These are phyloP conservation scores for Trematocara variabile DNA, from an alignment of 2,113 vertebrate genomes.

Conservation along the genomic window DNA sequence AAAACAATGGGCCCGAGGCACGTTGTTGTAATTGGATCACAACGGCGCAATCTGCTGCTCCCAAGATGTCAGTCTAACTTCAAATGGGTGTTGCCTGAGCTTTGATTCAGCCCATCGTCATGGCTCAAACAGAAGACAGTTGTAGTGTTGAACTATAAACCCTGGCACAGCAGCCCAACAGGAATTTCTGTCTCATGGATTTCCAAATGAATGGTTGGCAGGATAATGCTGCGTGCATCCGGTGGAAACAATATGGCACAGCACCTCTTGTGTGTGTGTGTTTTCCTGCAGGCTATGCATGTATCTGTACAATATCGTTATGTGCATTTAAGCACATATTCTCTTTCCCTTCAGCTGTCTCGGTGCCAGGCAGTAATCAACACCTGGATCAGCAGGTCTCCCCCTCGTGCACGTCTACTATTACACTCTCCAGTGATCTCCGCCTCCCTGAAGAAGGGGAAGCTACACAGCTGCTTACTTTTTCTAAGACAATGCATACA, in stretches of 20 bases:
- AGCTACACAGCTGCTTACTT: constrained; percentile 54
- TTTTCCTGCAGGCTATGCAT: constrained; percentile 10
- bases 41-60: constrained; percentile 25
- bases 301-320: constrained; percentile 15
- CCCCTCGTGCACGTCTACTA: constrained; percentile 47
- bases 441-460: constrained; percentile 32
- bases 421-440: constrained; percentile 61
- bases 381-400: constrained; percentile 69
- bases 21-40: constrained; percentile 56
- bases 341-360: constrained; percentile 41
- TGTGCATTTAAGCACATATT: constrained; percentile 15
- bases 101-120: constrained; percentile 46
- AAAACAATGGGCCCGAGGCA: background rate
- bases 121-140: constrained; percentile 44
- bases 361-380: constrained; percentile 52
- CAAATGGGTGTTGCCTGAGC: constrained; percentile 35
- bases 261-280: background rate
- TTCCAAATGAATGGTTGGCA: constrained; percentile 47
- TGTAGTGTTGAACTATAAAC: constrained; percentile 40
- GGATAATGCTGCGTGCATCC: constrained; percentile 41
- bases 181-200: constrained; percentile 42
- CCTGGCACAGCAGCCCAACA: constrained; percentile 22
- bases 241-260: constrained; percentile 41
- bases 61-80: constrained; percentile 31
- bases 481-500: constrained; percentile 42